Conservation (phyloP, 2,888 invertebrate genomes). For the Emmelina monodactyla region DNA sequence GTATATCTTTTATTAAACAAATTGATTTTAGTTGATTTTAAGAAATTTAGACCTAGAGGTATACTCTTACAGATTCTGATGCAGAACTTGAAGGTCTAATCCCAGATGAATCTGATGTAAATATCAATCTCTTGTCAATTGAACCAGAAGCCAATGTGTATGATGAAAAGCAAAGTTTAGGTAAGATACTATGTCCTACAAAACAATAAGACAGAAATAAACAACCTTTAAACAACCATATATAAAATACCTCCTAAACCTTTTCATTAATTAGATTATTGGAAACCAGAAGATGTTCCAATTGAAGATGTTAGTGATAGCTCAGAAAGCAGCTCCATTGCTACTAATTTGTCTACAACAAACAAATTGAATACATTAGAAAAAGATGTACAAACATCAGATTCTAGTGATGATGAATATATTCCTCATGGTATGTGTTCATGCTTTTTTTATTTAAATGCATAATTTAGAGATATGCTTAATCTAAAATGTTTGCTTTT, state of each 20-base stretch:
- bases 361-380: conserved; percentile 44
- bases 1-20: conserved; percentile 21
- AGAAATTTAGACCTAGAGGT: neutral
- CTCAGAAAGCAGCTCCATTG: conserved; percentile 52
- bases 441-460: no score
- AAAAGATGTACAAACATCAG: conserved; percentile 44
- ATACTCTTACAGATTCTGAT: conserved; percentile 41
- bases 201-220: neutral
- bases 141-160: conserved; percentile 35
- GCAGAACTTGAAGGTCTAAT: conserved; percentile 49
- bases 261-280: conserved; percentile 34
- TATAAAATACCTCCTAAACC: conserved; percentile 1
- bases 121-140: conserved; percentile 45
- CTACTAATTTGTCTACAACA: conserved; percentile 46
- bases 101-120: conserved; percentile 43
- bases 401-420: conserved; percentile 60
- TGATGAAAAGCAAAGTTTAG: conserved; percentile 49
- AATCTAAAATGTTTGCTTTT: conserved; percentile 4
- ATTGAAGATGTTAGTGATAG: conserved; percentile 52
- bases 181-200: conserved; percentile 21
- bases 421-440: conserved; percentile 40
- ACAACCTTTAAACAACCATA: neutral
- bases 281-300: conserved; percentile 52
- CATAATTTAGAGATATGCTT: no score
- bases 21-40: neutral